phyloP scores from a whole-genome alignment of 2,888 invertebrate species.

The Ormyrus rosae region DNA sequence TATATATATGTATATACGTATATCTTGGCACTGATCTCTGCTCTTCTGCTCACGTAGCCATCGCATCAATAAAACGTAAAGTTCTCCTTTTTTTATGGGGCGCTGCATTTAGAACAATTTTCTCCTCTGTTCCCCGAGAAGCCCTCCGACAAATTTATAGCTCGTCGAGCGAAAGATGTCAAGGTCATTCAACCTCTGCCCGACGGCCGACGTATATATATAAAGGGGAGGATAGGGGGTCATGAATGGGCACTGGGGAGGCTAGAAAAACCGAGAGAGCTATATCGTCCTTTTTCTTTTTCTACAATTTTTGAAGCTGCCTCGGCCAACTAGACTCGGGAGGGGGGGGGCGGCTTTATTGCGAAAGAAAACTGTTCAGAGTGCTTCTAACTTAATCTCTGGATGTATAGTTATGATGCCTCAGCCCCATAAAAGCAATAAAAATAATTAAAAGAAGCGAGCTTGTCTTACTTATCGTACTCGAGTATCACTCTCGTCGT shows the following conservation, averaged over 20 bases:
- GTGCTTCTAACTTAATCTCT: too few species aligned
- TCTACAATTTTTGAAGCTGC: not conserved
- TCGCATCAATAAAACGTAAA: conserved; percentile 40
- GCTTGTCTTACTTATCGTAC: too few species aligned
- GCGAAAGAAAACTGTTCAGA: too few species aligned
- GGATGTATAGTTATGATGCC: too few species aligned
- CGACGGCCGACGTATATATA: not conserved
- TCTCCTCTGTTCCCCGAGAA: not conserved
- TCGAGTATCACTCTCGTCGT: too few species aligned
- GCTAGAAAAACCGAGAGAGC: not conserved
- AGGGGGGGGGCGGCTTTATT: too few species aligned
- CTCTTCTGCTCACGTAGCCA: conserved; percentile 7
- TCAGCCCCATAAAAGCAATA: too few species aligned
- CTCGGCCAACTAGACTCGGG: too few species aligned
- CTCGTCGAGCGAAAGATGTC: conserved; percentile 27
- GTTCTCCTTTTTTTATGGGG: conserved; percentile 16
- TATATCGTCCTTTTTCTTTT: not conserved
- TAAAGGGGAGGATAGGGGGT: not conserved
- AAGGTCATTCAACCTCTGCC: conserved; percentile 46
- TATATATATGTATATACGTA: conserved; percentile 2
- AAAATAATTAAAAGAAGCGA: too few species aligned
- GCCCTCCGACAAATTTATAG: conserved; percentile 29
- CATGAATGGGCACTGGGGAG: not conserved
- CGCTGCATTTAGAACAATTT: conserved; percentile 22
- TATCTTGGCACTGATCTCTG: not conserved